A percentile compares a stretch with the other conserved stretches of the same genome.
These are phyloP conservation scores for Cryptoprocta ferox DNA, from an alignment of 2,797 vertebrate species.

Conservation along the genomic window DNA sequence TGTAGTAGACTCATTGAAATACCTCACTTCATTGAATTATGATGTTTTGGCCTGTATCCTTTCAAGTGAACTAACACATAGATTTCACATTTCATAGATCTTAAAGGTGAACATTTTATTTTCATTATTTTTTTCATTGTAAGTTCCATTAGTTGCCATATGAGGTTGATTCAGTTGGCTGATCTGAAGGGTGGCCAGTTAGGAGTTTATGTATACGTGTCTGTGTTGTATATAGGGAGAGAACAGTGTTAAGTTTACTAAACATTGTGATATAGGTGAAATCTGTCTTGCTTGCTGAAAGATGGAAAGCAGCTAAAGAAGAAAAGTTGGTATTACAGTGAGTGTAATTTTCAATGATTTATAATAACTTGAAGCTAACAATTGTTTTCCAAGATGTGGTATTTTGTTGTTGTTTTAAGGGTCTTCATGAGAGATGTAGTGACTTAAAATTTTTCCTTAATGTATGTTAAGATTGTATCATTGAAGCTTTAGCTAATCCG, in stretches of 20 bases:
- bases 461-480: conserved; percentile 94
- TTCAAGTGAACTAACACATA: conserved; percentile 63
- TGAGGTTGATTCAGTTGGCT: conserved; percentile 40
- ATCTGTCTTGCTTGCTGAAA: conserved; percentile 11
- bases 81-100: conserved; percentile 44
- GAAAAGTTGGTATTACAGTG: conserved; percentile 3
- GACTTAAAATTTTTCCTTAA: conserved; percentile 81
- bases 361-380: background rate
- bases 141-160: background rate
- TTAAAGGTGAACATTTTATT: conserved; percentile 50
- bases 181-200: conserved; percentile 15
- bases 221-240: conserved; percentile 18
- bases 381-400: background rate
- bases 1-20: conserved; percentile 99
- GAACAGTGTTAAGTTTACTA: background rate
- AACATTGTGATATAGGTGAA: conserved; percentile 1
- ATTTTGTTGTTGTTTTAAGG: conserved; percentile 5
- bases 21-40: conserved; percentile 99
- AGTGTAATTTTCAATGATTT: conserved; percentile 40
- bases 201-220: background rate
- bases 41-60: conserved; percentile 99
- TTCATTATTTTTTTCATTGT: conserved; percentile 62
- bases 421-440: conserved; percentile 45
- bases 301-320: conserved; percentile 35
- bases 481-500: conserved; percentile 98